These are phyloP conservation scores for Blera fallax DNA, from an alignment of 2,888 invertebrate genomes.

Conservation along the genomic window DNA sequence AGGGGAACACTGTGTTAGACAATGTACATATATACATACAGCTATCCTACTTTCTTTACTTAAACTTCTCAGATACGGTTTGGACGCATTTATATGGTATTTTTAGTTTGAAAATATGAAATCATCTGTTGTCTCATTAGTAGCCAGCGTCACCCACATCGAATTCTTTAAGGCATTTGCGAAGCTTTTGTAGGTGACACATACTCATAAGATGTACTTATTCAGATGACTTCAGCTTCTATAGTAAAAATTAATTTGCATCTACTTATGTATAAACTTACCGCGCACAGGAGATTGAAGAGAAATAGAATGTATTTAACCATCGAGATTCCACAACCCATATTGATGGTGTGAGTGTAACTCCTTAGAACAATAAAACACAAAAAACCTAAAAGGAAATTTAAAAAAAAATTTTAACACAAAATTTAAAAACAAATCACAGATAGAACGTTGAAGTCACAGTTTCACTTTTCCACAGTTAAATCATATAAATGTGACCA, in stretches of 20 bases:
- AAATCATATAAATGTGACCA: slow-evolving; percentile 7
- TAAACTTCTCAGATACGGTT: not conserved
- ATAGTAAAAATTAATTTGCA: not conserved
- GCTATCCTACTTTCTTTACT: not conserved
- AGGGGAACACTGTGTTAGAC: not conserved
- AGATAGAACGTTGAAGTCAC: not conserved
- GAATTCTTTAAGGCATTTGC: not conserved
- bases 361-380: slow-evolving; percentile 8
- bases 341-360: slow-evolving; percentile 79
- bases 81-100: not conserved
- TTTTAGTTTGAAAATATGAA: slow-evolving; percentile 51
- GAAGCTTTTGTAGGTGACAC: not conserved
- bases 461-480: slow-evolving; percentile 39
- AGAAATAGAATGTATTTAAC: slow-evolving; percentile 92
- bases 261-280: slow-evolving; percentile 85
- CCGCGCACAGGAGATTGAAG: slow-evolving; percentile 90
- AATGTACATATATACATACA: not conserved
- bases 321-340: slow-evolving; percentile 89
- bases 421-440: slow-evolving; percentile 16
- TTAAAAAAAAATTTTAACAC: not conserved
- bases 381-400: slow-evolving; percentile 22
- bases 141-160: slow-evolving; percentile 25
- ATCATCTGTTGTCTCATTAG: slow-evolving; percentile 18
- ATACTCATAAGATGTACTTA: too few species aligned
- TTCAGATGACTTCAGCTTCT: not conserved